A percentile compares a stretch with the other conserved stretches of the same genome.
These are phyloP conservation scores for Sycophaga agraensis DNA, from an alignment of 1,140 invertebrate genomes.

Conservation along the genomic window DNA sequence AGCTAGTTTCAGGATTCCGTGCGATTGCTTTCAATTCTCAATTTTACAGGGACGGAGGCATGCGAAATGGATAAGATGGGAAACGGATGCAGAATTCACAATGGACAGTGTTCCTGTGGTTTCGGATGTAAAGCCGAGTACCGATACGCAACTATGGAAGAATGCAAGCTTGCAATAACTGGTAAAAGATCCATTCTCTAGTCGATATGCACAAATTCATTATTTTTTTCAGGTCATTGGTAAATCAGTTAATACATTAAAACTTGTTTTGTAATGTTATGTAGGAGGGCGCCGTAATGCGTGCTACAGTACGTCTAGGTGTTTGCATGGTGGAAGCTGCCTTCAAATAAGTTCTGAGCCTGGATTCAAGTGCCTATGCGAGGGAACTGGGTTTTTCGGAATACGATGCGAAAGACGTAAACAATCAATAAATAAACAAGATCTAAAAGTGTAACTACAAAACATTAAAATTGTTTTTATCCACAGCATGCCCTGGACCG, in stretches of 20 bases:
- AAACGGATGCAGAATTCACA: conserved; percentile 45
- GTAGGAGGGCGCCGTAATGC: conserved; percentile 64
- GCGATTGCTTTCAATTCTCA: background rate
- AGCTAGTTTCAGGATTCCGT: background rate
- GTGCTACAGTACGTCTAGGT: conserved; percentile 62
- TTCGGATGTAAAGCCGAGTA: conserved; percentile 57
- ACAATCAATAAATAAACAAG: conserved; percentile 24
- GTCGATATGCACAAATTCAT: too few species aligned
- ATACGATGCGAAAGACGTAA: conserved; percentile 67
- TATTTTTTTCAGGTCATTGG: too few species aligned
- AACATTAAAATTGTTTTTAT: conserved; percentile 43
- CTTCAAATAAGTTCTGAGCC: conserved; percentile 68
- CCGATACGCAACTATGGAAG: conserved; percentile 52
- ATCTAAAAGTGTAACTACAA: too few species aligned
- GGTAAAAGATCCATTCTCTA: conserved; percentile 48
- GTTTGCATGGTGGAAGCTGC: conserved; percentile 66
- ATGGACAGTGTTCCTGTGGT: conserved; percentile 53
- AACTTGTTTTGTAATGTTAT: too few species aligned
- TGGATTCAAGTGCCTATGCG: conserved; percentile 70
- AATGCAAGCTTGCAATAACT: conserved; percentile 55
- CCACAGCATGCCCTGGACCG: conserved; percentile 63
- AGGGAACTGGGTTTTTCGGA: conserved; percentile 73
- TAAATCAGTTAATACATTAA: too few species aligned
- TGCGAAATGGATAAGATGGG: conserved; percentile 49
- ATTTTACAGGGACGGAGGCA: conserved; percentile 33